Evolutionary conservation across 2,888 invertebrate genomes (phyloP).

Genomic region (Patella ulyssiponensis): DNA sequence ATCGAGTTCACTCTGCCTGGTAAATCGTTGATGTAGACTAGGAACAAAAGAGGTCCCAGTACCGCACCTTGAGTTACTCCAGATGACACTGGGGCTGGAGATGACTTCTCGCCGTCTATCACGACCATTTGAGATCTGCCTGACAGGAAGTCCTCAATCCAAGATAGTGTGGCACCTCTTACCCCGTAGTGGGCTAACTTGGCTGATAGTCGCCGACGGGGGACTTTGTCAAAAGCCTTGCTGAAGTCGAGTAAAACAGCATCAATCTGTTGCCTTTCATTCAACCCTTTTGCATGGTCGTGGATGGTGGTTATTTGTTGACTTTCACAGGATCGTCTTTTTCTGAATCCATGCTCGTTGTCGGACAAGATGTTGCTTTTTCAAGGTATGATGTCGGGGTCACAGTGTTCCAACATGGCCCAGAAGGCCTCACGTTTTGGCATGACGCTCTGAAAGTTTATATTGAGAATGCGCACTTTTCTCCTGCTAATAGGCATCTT

Average conservation of each 20-base stretch:
- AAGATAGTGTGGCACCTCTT: constrained; percentile 18
- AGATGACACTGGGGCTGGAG: constrained; percentile 31
- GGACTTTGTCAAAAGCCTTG: constrained; percentile 33
- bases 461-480: no score
- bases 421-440: not conserved
- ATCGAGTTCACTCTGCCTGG: constrained; percentile 26
- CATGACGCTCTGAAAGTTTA: not conserved
- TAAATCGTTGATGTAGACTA: constrained; percentile 44
- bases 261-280: no score
- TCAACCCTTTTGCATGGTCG: no score
- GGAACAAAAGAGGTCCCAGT: constrained; percentile 41
- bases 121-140: constrained; percentile 31
- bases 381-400: not conserved
- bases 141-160: constrained; percentile 34
- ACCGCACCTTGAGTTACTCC: constrained; percentile 42
- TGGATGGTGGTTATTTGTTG: no score
- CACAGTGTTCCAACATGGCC: not conserved
- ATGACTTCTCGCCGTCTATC: constrained; percentile 28
- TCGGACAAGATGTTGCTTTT: no score
- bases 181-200: constrained; percentile 34
- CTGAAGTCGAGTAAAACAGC: no score
- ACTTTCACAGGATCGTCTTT: no score
- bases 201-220: constrained; percentile 27
- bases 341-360: no score
- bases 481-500: no score